Conservation (phyloP, 2,113 vertebrate species). For the Python bivittatus region DNA sequence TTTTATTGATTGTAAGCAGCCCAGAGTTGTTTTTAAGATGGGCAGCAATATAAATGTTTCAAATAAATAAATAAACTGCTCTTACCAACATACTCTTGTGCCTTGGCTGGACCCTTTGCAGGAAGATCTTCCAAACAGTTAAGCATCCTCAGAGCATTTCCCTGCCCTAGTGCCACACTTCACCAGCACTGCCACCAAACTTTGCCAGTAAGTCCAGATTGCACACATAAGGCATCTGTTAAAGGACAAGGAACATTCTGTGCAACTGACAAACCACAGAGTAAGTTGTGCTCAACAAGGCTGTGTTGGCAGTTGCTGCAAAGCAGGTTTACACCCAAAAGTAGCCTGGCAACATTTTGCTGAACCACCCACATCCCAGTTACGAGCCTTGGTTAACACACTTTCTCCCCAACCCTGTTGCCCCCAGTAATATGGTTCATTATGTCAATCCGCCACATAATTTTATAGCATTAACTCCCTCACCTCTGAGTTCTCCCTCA, state of each 20-base stretch:
- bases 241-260: neutral
- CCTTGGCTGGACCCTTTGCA: neutral
- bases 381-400: neutral
- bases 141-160: neutral
- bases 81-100: neutral
- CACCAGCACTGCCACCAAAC: neutral
- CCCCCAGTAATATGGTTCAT: neutral
- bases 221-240: neutral
- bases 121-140: neutral
- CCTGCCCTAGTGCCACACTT: neutral
- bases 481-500: neutral
- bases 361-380: neutral
- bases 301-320: neutral
- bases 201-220: constrained; percentile 10
- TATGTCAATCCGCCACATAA: neutral
- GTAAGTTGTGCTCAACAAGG: neutral
- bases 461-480: neutral
- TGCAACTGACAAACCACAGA: neutral
- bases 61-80: neutral
- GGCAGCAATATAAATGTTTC: neutral
- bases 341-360: neutral
- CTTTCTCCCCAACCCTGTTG: no score
- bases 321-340: neutral
- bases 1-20: neutral
- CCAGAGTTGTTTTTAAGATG: neutral